Evolutionary conservation across 2,113 vertebrate genomes (phyloP).

Genomic region (Pleuronectes platessa): DNA sequence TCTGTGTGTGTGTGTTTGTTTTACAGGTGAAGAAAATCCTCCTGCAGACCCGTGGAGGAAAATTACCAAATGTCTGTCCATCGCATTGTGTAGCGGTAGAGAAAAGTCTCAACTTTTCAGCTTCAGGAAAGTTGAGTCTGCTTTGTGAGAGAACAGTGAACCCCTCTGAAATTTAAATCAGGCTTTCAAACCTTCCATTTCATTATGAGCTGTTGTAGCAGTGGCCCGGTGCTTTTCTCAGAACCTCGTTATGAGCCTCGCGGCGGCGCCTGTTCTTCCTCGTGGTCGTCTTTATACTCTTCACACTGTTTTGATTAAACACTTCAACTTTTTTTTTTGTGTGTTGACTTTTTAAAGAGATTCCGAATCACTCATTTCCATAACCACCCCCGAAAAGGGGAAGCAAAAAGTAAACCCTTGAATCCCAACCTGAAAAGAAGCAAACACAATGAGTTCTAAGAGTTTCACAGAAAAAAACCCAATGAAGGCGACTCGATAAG

Average conservation of each 20-base stretch:
- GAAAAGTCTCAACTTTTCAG: constrained; percentile 27
- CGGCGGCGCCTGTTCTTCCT: neutral
- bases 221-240: neutral
- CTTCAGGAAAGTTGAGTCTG: constrained; percentile 31
- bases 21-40: too few relatives aligned
- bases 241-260: constrained; percentile 35
- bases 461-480: constrained; percentile 45
- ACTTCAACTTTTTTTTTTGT: constrained; percentile 21
- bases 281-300: constrained; percentile 1
- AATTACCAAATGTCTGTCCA: too few relatives aligned
- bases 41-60: too few relatives aligned
- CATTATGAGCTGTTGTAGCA: constrained; percentile 36
- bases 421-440: constrained; percentile 37
- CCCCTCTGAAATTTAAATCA: constrained; percentile 15
- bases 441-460: constrained; percentile 51
- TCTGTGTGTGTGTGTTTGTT: too few relatives aligned
- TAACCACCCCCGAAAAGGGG: neutral
- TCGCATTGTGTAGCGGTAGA: too few relatives aligned
- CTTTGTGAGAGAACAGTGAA: neutral
- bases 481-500: constrained; percentile 57
- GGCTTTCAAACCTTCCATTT: constrained; percentile 32
- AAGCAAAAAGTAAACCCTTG: neutral
- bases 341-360: constrained; percentile 26
- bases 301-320: constrained; percentile 60
- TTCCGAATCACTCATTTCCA: constrained; percentile 51